Base-by-base conservation (phyloP, 2,888 invertebrate species). In the Dromius quadrimaculatus region DNA sequence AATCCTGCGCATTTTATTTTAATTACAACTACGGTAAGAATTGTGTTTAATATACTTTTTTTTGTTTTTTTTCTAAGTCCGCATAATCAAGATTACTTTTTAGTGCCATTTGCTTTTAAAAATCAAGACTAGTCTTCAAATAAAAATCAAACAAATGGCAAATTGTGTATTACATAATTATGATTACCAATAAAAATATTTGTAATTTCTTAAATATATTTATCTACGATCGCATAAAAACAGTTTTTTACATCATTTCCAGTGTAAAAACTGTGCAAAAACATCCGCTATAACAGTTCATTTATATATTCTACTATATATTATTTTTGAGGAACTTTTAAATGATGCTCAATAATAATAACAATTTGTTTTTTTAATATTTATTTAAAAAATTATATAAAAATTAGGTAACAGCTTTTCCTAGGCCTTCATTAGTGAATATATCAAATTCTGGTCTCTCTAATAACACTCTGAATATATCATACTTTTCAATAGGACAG, bases 211-310 rank as follows among this genome's bases (percentile, higher is more conserved):
- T 62, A 62, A 9, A 4, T 61, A 20, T 32, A 62, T 41, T 28
- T 62, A 15, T 32, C 47, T 13, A 17, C 17, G n/a, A 36, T 43
- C 28, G 13, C 28, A 23, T 86, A 15, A 86, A 86, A 74, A 80
- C n/a, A n/a, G n/a, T n/a, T n/a, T n/a, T n/a, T n/a, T n/a, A n/a
- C n/a, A n/a, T n/a, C n/a, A n/a, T n/a, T n/a, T n/a, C n/a, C n/a
- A n/a, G n/a, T n/a, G n/a, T n/a, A n/a, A n/a, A n/a, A n/a, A n/a
- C n/a, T 83, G 87, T 23, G 84, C 89, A 4, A 84, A 84, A 3
- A 84, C 86, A 11, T 89, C 86, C 79, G n/a, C n/a, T n/a, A n/a
- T n/a, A n/a, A n/a, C n/a, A 6, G n/a, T 17, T 8, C 41, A 1
- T n/a, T 11, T n/a, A 36, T 36, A 36, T 36, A 36, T 2, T 36